phyloP scores from a whole-genome alignment of 2,797 vertebrate species.

The Amblyopsis hoosieri region DNA sequence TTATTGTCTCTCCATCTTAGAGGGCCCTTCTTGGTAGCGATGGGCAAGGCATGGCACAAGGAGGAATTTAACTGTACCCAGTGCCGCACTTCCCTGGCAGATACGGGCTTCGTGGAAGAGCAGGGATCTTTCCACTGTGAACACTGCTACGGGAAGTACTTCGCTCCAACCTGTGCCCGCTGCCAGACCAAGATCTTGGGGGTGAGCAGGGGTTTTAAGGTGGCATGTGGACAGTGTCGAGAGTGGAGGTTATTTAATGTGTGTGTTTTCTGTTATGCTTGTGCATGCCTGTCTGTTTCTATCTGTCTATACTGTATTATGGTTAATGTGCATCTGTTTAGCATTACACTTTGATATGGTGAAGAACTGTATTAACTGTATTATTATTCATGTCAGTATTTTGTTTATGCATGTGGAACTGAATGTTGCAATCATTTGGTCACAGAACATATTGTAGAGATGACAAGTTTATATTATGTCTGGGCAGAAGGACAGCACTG shows the following conservation, averaged over 20 bases:
- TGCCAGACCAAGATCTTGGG: slow-evolving; percentile 95
- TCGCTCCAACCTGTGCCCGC: slow-evolving; percentile 92
- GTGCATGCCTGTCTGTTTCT: neutral
- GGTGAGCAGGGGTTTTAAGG: slow-evolving; percentile 74
- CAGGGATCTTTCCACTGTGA: slow-evolving; percentile 90
- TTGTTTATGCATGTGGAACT: neutral
- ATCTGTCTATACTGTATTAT: too few relatives aligned
- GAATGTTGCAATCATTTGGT: neutral
- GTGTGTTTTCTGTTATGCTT: neutral
- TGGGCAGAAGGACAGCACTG: neutral
- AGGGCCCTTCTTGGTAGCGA: slow-evolving; percentile 93
- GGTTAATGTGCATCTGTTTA: too few relatives aligned
- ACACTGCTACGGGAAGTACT: slow-evolving; percentile 94
- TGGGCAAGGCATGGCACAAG: slow-evolving; percentile 98
- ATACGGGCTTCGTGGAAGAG: slow-evolving; percentile 95
- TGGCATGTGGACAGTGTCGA: neutral
- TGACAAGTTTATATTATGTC: neutral
- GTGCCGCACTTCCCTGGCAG: slow-evolving; percentile 89
- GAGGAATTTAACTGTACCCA: slow-evolving; percentile 95
- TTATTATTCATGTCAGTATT: neutral
- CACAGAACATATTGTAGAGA: neutral
- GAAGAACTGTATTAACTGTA: neutral
- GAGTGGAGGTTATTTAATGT: too few relatives aligned
- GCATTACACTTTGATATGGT: neutral
- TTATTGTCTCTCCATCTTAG: slow-evolving; percentile 63